Base-by-base conservation (phyloP, 2,888 invertebrate species). In the Hylaea fasciaria region DNA sequence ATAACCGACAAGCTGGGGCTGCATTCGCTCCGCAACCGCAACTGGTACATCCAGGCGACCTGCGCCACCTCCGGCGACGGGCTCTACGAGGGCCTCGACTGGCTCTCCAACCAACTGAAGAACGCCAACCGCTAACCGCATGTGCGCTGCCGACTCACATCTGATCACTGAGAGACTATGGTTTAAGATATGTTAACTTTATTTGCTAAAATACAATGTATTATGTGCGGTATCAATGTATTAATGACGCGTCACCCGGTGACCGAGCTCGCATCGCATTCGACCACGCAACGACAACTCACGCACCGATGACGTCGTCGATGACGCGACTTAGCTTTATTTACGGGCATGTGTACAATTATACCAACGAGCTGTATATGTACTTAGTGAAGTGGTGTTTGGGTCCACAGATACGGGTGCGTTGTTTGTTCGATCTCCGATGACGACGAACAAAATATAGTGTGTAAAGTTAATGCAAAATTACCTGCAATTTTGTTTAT, bases 61-160 rank as follows among this genome's bases (percentile, higher is more conserved):
- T 99, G 99, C 94, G 99, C 99, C 93, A 99, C 99, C 75, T 98
- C 98, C 86, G 99, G 99, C 74, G 99, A 99, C 91, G 99, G 99
- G 71, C 95, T 99, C 72, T 99, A 99, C 92, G 99, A 99, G 93
- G 99, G 99, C 77, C 96, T 99, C 81, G 99, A 99, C 94, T 99
- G 99, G 99, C 96, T 99, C 89, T 98, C 98, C 93, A 99, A 98
- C 94, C 98, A 98, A 94, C 95, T 99, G 87, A 99, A 99, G 95
- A 99, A 98, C 93, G 97, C 97, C 93, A 97, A 97, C 94, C 98
- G 97, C 95, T 98, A 97, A 95, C 92, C 78, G 78, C 82, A 77
- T 76, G 83, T 80, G 87, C 84, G 78, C 80, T 74, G 78, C 74
- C 81, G 77, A 82, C 83, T 78, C 80, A 77, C 86, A 87, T 87